phyloP scores from a whole-genome alignment of 2,797 vertebrate genomes.

The Sarcophilus harrisii region DNA sequence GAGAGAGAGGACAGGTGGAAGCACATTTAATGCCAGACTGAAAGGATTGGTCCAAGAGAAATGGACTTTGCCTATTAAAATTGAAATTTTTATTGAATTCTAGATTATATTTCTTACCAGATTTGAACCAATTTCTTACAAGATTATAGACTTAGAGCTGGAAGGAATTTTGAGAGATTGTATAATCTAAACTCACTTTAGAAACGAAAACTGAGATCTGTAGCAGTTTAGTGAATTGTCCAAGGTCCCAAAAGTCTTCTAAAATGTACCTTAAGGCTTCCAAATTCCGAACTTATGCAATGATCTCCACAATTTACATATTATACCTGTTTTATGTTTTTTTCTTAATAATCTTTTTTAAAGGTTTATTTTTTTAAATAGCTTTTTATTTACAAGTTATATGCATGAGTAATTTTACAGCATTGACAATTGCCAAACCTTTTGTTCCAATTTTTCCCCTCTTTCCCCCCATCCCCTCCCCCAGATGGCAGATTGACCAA shows the following conservation, averaged over 20 bases:
- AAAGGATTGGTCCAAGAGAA: neutral
- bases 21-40: neutral
- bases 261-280: neutral
- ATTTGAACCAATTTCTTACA: neutral
- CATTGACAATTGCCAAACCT: too few species aligned
- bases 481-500: too few species aligned
- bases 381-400: too few species aligned
- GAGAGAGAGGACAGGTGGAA: neutral
- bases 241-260: neutral
- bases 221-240: neutral
- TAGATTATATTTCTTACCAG: neutral
- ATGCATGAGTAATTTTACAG: too few species aligned
- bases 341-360: constrained; percentile 48
- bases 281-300: neutral
- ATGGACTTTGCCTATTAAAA: neutral
- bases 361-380: constrained; percentile 4
- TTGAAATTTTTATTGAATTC: neutral
- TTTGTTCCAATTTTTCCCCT: too few species aligned
- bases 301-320: neutral
- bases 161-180: neutral
- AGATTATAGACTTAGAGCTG: neutral
- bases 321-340: neutral
- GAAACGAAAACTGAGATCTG: neutral
- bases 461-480: too few species aligned
- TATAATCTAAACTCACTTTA: neutral